Evolutionary conservation across 2,797 vertebrate genomes (phyloP), one percentile per base, ranked within the genome.

Genomic region (Otolemur crassicaudatus): DNA sequence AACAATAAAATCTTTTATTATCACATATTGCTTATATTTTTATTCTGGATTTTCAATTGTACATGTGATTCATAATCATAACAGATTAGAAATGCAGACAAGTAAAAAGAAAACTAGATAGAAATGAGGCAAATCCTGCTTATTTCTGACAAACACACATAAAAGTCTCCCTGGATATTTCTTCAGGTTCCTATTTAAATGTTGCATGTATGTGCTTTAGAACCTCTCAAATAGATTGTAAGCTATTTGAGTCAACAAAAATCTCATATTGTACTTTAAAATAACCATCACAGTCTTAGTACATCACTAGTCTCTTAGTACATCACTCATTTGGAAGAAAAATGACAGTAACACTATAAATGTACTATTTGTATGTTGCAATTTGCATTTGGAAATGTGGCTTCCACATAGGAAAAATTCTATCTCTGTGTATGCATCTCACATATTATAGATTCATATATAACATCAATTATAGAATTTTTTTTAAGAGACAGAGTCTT

Each of bases 1-100:
- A 83, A 79, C 3, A 92, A 65, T 77, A 94, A 96, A 80, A 87
- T 77, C 3, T 79, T 85, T 91, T 88, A 83, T 67, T 61, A 87
- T 82, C 40, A 81, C 22, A 40, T 83, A 46, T 76, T 91, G 14
- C 29, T 89, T 88, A 7, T 17, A 89, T 56, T 87, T 85, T 82
- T 81, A 89, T 46, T 88, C 79, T 60, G 84, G 86, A 81, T 75
- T 95, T 83, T 27, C 7, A 43, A 86, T 79, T 85, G 70, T 31
- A 79, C 46, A 13, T 56, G 2, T 77, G 49, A 56, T 40, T 91
- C 20, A 37, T 65, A 69, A 85, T 88, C 63, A 92, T 25, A 91
- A 79, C 9, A 81, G 31, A 77, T 73, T 84, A 87, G 40, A 87
- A 90, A 79, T 67, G 73, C 27, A 83, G 56, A 82, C 81, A 94